These are phyloP conservation scores for Melanotaenia trifasciata DNA, from an alignment of 2,797 vertebrate genomes.

Conservation along the genomic window DNA sequence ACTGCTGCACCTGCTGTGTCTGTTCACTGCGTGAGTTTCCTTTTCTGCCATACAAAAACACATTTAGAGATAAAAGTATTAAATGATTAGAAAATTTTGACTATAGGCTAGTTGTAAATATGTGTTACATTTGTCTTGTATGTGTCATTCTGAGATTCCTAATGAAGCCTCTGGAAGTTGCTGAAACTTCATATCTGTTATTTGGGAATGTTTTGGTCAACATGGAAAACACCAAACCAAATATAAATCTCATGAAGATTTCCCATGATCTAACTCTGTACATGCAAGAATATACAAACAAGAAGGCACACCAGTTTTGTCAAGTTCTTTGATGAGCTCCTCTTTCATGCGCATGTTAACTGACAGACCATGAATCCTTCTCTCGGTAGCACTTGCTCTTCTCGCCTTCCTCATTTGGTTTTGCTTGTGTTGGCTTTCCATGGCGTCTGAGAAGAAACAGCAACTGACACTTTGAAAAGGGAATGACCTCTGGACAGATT, in stretches of 20 bases:
- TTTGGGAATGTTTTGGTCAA: not conserved
- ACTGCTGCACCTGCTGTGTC: slow-evolving; percentile 17
- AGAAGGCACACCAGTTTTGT: slow-evolving; percentile 86
- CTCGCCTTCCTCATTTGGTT: slow-evolving; percentile 77
- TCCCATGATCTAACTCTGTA: not conserved
- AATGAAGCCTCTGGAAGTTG: slow-evolving; percentile 8
- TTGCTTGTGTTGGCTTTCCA: slow-evolving; percentile 71
- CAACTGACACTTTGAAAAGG: not conserved
- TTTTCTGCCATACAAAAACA: slow-evolving; percentile 76
- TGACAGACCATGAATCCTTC: slow-evolving; percentile 87
- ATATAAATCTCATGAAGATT: not conserved
- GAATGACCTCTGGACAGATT: slow-evolving; percentile 3
- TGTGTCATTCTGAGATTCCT: not conserved
- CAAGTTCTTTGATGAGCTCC: slow-evolving; percentile 88
- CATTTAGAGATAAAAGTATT: slow-evolving; percentile 6
- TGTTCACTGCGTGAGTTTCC: slow-evolving; percentile 81
- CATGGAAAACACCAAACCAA: not conserved
- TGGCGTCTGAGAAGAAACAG: slow-evolving; percentile 40
- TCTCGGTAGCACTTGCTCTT: slow-evolving; percentile 77
- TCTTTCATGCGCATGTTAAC: slow-evolving; percentile 90
- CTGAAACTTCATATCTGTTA: not conserved
- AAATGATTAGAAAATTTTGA: not conserved
- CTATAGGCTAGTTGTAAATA: not conserved
- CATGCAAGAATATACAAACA: not conserved
- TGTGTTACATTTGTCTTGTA: not conserved